Conservation (phyloP, 2,113 vertebrate genomes). For the Onychorhynchus coronatus region DNA sequence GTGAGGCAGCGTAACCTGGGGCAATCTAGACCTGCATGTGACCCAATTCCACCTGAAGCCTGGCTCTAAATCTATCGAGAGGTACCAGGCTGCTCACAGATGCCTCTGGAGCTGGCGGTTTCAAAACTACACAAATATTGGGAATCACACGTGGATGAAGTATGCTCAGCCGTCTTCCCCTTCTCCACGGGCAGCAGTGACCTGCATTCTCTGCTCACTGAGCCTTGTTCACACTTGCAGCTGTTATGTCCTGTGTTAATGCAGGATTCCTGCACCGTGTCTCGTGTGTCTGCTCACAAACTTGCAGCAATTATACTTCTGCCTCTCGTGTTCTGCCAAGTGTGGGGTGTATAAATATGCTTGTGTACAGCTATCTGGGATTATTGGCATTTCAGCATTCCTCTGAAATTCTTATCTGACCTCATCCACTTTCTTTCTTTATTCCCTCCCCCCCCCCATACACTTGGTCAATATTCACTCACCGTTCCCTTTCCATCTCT, state of each 20-base stretch:
- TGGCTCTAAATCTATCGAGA: neutral
- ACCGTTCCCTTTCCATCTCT: neutral
- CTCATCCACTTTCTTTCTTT: neutral
- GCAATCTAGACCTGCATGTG: fast-evolving
- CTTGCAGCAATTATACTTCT: neutral
- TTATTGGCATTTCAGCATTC: fast-evolving
- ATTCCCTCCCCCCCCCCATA: too few relatives aligned
- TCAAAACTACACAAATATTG: neutral
- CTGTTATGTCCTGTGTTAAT: neutral
- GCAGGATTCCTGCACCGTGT: neutral
- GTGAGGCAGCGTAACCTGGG: fast-evolving
- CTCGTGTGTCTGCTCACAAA: neutral
- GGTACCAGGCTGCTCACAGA: neutral
- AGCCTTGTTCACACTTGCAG: neutral
- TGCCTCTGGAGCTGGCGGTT: neutral
- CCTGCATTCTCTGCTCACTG: neutral
- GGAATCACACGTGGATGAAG: neutral
- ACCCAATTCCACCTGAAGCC: neutral
- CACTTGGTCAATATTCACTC: neutral
- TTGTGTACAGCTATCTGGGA: neutral
- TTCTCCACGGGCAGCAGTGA: neutral
- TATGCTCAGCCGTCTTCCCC: neutral
- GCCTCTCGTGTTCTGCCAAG: neutral
- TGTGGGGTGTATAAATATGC: neutral
- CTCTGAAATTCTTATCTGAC: neutral